A percentile compares a stretch with the other conserved stretches of the same genome.
These are phyloP conservation scores for Aporophyla lueneburgensis DNA, from an alignment of 2,888 invertebrate species.

Conservation along the genomic window DNA sequence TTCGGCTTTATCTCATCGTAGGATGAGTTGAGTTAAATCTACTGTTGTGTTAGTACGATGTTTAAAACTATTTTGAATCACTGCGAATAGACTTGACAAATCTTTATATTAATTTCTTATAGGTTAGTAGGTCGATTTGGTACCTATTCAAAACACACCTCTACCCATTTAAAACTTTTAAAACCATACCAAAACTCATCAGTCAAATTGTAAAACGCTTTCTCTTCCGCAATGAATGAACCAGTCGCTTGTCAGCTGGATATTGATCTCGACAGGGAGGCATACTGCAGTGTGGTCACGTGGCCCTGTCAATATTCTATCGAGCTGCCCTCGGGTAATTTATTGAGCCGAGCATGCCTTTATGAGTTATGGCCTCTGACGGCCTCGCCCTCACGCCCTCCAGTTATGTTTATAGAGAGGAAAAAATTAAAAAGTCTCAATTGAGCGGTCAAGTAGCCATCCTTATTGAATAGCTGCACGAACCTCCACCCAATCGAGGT, in stretches of 20 bases:
- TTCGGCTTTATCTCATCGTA: slow-evolving; percentile 6
- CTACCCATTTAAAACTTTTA: neutral
- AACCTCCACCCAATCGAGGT: slow-evolving; percentile 3
- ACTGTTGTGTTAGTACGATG: neutral
- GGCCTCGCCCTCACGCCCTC: slow-evolving; percentile 56
- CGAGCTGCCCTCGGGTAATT: slow-evolving; percentile 73
- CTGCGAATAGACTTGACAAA: no score
- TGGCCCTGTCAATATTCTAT: slow-evolving; percentile 78
- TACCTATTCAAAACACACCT: no score
- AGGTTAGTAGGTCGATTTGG: no score
- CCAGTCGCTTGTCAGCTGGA: slow-evolving; percentile 22
- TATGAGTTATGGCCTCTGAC: slow-evolving; percentile 74
- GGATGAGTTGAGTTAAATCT: neutral
- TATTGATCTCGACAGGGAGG: slow-evolving; percentile 37
- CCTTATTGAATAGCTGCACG: slow-evolving; percentile 42
- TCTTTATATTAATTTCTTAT: neutral
- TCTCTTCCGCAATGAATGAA: slow-evolving; percentile 40
- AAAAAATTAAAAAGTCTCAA: slow-evolving; percentile 67
- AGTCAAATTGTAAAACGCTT: neutral
- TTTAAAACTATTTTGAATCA: neutral
- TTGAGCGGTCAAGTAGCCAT: slow-evolving; percentile 44
- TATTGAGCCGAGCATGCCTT: slow-evolving; percentile 72
- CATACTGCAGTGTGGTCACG: slow-evolving; percentile 71
- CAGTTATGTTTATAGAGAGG: slow-evolving; percentile 65
- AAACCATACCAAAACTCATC: neutral